These are phyloP conservation scores for Trichomycterus rosablanca DNA, from an alignment of 2,113 vertebrate species.

Conservation along the genomic window DNA sequence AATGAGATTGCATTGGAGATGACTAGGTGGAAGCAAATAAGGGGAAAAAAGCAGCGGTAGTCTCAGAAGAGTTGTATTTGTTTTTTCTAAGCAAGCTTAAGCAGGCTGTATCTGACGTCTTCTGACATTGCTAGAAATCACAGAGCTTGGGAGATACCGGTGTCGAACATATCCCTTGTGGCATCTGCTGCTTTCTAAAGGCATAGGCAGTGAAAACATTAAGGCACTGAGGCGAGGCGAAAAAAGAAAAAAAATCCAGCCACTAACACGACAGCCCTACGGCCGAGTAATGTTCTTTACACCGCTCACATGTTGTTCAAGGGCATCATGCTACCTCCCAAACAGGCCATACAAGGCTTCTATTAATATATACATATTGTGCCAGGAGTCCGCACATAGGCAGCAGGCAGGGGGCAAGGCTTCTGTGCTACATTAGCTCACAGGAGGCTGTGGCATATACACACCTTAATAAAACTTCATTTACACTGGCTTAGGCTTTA, in stretches of 20 bases:
- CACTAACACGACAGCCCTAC: constrained; percentile 6
- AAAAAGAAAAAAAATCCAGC: constrained; percentile 11
- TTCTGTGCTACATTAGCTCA: neutral
- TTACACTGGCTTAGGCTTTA: constrained; percentile 1
- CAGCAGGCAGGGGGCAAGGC: neutral
- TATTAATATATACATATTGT: neutral
- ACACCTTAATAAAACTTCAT: neutral
- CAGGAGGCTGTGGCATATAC: constrained; percentile 1
- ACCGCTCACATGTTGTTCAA: constrained; percentile 13
- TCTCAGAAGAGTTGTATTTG: constrained; percentile 3
- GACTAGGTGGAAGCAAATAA: too few species aligned
- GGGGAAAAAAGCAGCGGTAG: too few species aligned
- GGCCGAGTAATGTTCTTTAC: constrained; percentile 23
- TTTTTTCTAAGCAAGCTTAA: constrained; percentile 13
- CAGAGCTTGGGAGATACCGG: constrained; percentile 26
- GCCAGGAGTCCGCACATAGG: too few species aligned
- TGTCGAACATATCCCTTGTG: constrained; percentile 31
- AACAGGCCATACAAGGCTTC: constrained; percentile 21
- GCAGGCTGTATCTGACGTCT: constrained; percentile 20
- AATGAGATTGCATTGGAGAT: too few species aligned
- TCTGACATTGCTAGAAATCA: constrained; percentile 41
- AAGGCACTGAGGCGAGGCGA: constrained; percentile 16
- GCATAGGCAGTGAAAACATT: constrained; percentile 23
- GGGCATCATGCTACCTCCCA: constrained; percentile 2
- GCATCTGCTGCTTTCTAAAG: neutral